A percentile compares a stretch with the other conserved stretches of the same genome.
phyloP scores from a whole-genome alignment of 2,113 vertebrate species.

The Alexandromys fortis region DNA sequence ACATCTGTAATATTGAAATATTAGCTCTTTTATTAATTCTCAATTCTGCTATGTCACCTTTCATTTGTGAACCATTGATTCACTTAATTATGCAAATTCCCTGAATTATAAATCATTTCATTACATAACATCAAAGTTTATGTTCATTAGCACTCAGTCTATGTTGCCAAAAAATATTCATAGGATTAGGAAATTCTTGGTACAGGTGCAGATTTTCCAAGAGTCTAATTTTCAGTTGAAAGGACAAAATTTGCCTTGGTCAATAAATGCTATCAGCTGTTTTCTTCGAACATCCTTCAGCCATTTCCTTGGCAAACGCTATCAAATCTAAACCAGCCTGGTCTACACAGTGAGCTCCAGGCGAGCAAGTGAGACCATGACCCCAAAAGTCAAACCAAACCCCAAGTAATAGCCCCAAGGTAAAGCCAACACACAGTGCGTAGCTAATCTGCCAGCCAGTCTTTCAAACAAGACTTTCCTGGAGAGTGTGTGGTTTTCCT shows the following conservation, averaged over 20 bases:
- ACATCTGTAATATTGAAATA: neutral
- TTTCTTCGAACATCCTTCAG: neutral
- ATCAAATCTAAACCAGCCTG: neutral
- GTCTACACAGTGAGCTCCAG: neutral
- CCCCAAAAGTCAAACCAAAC: neutral
- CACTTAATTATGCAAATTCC: neutral
- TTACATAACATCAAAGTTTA: neutral
- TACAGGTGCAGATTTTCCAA: neutral
- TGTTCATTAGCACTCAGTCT: neutral
- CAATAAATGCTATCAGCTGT: neutral
- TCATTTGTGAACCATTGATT: neutral
- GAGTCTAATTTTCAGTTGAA: conserved; percentile 19
- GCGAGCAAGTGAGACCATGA: neutral
- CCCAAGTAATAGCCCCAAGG: neutral
- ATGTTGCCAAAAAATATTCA: neutral
- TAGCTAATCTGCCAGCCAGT: neutral
- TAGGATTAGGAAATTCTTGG: neutral
- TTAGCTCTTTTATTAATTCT: neutral
- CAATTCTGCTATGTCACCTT: neutral
- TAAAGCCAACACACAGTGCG: neutral
- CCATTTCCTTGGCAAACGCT: neutral
- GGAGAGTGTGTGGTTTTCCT: neutral
- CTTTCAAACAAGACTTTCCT: neutral
- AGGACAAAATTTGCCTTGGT: neutral
- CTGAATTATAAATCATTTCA: conserved; percentile 23